Base-by-base conservation (phyloP, 30 jellyfish, hydroid and myxozoan species). In the Aurelia aurita complex sp. Pacific region DNA sequence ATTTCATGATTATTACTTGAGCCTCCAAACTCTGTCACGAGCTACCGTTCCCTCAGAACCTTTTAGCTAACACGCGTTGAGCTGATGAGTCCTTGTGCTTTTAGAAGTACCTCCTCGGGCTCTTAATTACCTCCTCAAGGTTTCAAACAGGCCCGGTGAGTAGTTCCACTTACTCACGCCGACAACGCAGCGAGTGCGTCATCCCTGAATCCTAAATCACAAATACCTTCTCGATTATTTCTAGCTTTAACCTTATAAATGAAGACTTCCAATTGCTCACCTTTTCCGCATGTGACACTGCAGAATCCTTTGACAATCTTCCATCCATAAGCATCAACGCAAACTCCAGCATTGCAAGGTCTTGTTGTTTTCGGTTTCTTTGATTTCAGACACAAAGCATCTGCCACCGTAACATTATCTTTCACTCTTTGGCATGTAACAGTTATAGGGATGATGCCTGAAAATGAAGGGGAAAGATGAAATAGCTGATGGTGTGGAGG, bases 201-300 rank as follows among this genome's bases (percentile, higher is more conserved):
- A 23, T 23, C 29, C 29, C 29, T 23, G 29, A 23, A 23, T 23
- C 29, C 29, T 23, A 23, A 23, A 23, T 23, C 29, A 23, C 29
- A 23, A 23, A 23, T 23, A 23, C 29, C 29, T 38, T 38, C 50
- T 38, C 50, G 5, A 70, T 67, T 14, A 34, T 5, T 15, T 60
- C 69, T 15, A 60, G 10, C 19, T 15, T 8, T 15, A 60, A 10
- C 69, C 16, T 15, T 23, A 14, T 6, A 40, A 46, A 73, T 14
- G 9, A 73, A 14, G 14, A 51, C 59, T 23, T 23, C 29, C 29
- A 23, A 23, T 38, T 38, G 5, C n/a, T 17, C 71, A 90, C 97
- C 97, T 12, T 79, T 85, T 64, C 97, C 97, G 71, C 97, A 91
- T 7, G 96, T 85, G 18, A 91, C 97, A 53, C 85, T 73, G 64